These are phyloP conservation scores for Mobula hypostoma DNA, from an alignment of 2,113 vertebrate species.

Conservation along the genomic window DNA sequence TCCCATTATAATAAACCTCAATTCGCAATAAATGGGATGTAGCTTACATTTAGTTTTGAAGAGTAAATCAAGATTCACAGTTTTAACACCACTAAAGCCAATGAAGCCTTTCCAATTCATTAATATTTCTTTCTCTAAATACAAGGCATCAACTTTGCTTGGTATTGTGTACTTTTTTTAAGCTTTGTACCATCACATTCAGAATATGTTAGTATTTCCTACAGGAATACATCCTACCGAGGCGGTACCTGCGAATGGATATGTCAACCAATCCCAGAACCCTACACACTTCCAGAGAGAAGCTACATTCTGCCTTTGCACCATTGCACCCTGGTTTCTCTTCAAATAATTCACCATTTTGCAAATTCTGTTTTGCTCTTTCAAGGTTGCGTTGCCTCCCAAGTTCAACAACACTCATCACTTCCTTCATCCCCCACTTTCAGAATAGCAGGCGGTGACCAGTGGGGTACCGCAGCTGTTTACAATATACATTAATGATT, in stretches of 20 bases:
- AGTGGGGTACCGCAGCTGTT: too few relatives aligned
- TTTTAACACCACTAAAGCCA: not conserved
- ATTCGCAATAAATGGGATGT: not conserved
- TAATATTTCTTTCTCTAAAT: not conserved
- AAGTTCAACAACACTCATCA: too few relatives aligned
- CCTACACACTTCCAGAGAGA: not conserved
- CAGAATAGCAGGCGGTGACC: too few relatives aligned
- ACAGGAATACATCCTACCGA: not conserved
- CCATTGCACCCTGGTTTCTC: too few relatives aligned
- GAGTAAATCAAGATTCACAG: not conserved
- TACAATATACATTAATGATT: too few relatives aligned
- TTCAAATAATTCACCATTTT: too few relatives aligned
- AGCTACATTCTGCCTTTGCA: not conserved
- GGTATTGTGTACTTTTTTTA: not conserved
- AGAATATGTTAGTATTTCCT: not conserved
- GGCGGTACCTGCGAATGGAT: not conserved
- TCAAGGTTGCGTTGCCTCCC: too few relatives aligned
- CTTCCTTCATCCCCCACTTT: too few relatives aligned
- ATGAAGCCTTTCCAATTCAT: not conserved
- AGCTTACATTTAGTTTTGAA: not conserved
- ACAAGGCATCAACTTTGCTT: not conserved
- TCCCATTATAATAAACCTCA: not conserved
- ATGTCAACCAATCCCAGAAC: not conserved
- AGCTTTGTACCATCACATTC: not conserved
- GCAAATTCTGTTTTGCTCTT: too few relatives aligned